These are phyloP conservation scores for Dromaius novaehollandiae DNA, from an alignment of 2,113 vertebrate genomes.

Conservation along the genomic window DNA sequence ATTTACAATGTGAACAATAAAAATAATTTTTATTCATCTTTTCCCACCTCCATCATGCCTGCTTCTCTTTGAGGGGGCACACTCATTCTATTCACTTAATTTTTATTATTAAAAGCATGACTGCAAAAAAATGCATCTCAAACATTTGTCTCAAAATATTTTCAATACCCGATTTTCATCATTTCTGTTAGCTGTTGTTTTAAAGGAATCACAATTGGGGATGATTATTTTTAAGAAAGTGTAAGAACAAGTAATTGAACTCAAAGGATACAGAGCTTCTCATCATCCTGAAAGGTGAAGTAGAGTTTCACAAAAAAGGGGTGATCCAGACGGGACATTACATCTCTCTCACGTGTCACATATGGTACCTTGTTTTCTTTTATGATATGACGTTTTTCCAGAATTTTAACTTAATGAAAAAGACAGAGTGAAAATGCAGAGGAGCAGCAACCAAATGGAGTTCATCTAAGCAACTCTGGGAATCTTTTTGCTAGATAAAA, in stretches of 20 bases:
- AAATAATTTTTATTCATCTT: background rate
- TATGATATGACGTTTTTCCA: conserved; percentile 98
- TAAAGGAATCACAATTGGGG: background rate
- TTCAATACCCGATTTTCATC: background rate
- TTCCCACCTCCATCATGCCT: background rate
- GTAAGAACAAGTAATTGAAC: background rate
- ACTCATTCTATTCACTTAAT: background rate
- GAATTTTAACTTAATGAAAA: conserved; percentile 91
- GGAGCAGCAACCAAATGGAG: background rate
- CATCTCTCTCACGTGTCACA: conserved; percentile 95
- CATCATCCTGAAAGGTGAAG: conserved; percentile 99
- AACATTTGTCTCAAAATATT: background rate
- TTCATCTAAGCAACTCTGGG: background rate
- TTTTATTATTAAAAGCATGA: background rate
- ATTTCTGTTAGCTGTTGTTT: background rate
- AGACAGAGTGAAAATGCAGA: conserved; percentile 21
- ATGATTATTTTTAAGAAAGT: background rate
- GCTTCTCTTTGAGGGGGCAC: background rate
- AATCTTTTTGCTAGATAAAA: background rate
- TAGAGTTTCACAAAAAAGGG: conserved; percentile 98
- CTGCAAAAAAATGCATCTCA: background rate
- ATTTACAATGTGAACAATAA: background rate
- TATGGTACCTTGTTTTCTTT: conserved; percentile 99
- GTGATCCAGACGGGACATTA: conserved; percentile 97
- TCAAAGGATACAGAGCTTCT: conserved; percentile 98